Evolutionary conservation across 2,113 vertebrate species (phyloP), one percentile per base, ranked within the genome.

Genomic region (Limanda limanda): DNA sequence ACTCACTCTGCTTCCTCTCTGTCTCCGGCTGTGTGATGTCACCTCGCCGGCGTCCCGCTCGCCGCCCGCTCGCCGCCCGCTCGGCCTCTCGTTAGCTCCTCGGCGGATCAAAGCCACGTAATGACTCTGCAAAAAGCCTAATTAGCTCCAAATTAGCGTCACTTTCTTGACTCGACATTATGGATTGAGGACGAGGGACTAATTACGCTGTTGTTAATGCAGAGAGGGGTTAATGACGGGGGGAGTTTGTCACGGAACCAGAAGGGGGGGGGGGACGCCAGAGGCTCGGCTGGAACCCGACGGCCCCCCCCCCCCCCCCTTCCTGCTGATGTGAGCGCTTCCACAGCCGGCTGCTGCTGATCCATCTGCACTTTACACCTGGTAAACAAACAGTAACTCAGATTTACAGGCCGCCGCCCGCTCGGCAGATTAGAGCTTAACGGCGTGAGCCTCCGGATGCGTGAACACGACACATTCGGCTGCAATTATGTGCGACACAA

Each of bases 111-210:
- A 51, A 83, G 70, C 70, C 37, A n/a, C 25, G 62, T 81, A 88
- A 91, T 68, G 80, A 70, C 66, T 62, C 69, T 78, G 69, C 82
- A 80, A 69, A 87, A 84, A 79, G 65, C 80, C 76, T 92, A 90
- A 93, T 93, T 91, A 84, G 77, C 82, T 86, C 74, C 65, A 87
- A 93, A 92, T 92, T 85, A 90, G 87, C 75, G 65, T 88, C 77
- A 85, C 75, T 88, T 83, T 91, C 85, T 88, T 88, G 70, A 89
- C 81, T 91, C 85, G 73, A 88, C 85, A 73, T 90, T 91, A 87
- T 88, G 84, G 88, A 91, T 91, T 37, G 86, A 83, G 86, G 79
- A 81, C 66, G 81, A 86, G 79, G 76, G 79, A 79, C 83, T 88
- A 90, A 92, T 92, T 88, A 88, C 21, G 42, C 76, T 18, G 83